Evolutionary conservation across 2,888 invertebrate genomes (phyloP).

Genomic region (Alcis repandata): DNA sequence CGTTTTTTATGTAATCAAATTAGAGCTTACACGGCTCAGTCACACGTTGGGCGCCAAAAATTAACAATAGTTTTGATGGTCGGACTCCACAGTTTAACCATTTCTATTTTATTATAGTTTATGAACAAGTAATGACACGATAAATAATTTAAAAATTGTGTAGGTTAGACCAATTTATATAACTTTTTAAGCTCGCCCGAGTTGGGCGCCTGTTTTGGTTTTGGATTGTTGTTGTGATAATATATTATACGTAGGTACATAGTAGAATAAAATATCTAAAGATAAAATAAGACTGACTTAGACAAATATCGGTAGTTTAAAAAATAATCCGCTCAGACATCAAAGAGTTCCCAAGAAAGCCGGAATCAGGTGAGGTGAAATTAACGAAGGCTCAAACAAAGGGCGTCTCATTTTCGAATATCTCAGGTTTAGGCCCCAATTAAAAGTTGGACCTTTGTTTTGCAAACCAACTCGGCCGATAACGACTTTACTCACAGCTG

Average conservation of each 20-base stretch:
- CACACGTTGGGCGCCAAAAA: background rate
- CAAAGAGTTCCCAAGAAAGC: conserved; percentile 49
- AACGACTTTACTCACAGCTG: conserved; percentile 35
- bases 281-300: background rate
- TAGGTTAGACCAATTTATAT: no score
- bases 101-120: background rate
- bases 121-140: background rate
- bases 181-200: no score
- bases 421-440: conserved; percentile 63
- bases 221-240: no score
- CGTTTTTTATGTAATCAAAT: background rate
- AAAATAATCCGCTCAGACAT: conserved; percentile 37
- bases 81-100: background rate
- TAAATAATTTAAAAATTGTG: no score
- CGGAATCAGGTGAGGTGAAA: conserved; percentile 59
- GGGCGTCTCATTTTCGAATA: conserved; percentile 51
- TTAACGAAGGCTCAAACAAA: conserved; percentile 61
- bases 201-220: no score
- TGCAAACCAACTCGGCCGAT: conserved; percentile 55
- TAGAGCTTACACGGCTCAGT: background rate
- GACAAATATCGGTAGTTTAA: background rate
- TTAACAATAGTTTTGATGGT: background rate
- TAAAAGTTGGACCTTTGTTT: conserved; percentile 63
- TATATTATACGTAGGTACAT: no score
- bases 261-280: no score